phyloP scores from a whole-genome alignment of 2,113 vertebrate species.

The Thinocorus orbignyianus region DNA sequence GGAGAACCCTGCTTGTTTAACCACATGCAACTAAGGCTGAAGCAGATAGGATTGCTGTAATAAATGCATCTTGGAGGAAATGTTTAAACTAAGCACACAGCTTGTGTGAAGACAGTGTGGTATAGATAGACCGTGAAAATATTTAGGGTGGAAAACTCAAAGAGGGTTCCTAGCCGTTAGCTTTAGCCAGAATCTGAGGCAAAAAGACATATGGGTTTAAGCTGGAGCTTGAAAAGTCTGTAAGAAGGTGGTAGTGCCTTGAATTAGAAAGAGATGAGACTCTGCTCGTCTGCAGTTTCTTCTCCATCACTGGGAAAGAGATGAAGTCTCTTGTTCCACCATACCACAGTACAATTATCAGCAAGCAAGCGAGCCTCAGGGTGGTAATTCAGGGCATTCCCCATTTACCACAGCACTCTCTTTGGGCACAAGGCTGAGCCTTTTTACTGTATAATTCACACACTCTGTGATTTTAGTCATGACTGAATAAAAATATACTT shows the following conservation, averaged over 20 bases:
- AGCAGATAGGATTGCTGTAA: neutral
- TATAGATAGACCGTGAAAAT: neutral
- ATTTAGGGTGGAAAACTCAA: neutral
- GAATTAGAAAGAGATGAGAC: neutral
- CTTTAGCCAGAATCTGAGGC: neutral
- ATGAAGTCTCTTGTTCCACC: neutral
- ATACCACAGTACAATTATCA: neutral
- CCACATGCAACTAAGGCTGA: neutral
- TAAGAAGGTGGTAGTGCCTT: neutral
- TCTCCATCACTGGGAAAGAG: neutral
- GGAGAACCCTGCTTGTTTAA: neutral
- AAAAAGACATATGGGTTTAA: neutral
- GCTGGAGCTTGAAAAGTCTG: neutral
- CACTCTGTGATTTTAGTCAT: neutral
- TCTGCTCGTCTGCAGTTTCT: neutral
- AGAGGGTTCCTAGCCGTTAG: neutral
- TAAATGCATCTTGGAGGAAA: neutral
- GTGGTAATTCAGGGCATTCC: neutral
- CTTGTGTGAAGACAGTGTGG: neutral
- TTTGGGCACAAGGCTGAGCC: neutral
- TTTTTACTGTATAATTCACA: neutral
- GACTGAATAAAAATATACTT: neutral
- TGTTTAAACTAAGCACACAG: fast-evolving
- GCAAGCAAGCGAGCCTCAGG: fast-evolving
- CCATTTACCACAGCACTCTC: neutral